These are phyloP conservation scores for Scaptomyza flava DNA, from an alignment of 2,888 invertebrate genomes.

Conservation along the genomic window DNA sequence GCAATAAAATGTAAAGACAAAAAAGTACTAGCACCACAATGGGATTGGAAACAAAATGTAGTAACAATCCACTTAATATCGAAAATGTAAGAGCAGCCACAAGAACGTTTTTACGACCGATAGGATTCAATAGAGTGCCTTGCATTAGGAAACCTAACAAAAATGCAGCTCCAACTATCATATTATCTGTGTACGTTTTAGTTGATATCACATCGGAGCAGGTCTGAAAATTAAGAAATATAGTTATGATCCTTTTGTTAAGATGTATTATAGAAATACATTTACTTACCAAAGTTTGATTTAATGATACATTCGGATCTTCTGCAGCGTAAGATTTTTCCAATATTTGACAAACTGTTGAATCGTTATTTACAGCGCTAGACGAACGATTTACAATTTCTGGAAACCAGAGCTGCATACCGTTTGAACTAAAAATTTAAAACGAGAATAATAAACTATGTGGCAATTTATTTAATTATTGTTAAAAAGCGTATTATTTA, in stretches of 20 bases:
- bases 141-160: slow-evolving; percentile 80
- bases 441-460: neutral
- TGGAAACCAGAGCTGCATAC: slow-evolving; percentile 83
- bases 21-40: slow-evolving; percentile 77
- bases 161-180: slow-evolving; percentile 80
- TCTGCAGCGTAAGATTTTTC: slow-evolving; percentile 58
- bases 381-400: slow-evolving; percentile 82
- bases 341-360: slow-evolving; percentile 73
- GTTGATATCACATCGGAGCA: slow-evolving; percentile 76
- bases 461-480: too few relatives aligned
- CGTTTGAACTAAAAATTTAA: slow-evolving; percentile 72
- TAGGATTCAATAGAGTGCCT: slow-evolving; percentile 76
- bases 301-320: slow-evolving; percentile 13
- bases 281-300: slow-evolving; percentile 38
- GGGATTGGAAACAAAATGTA: slow-evolving; percentile 73
- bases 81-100: slow-evolving; percentile 65
- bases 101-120: slow-evolving; percentile 81
- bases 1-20: slow-evolving; percentile 78
- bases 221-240: slow-evolving; percentile 49
- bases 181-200: slow-evolving; percentile 79
- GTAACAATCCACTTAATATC: slow-evolving; percentile 73
- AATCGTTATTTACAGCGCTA: slow-evolving; percentile 29
- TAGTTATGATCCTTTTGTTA: neutral
- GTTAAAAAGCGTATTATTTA: too few relatives aligned
- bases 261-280: neutral